A percentile compares a stretch with the other conserved stretches of the same genome.
These are phyloP conservation scores for Conistra vaccinii DNA, from an alignment of 2,888 invertebrate genomes.

Conservation along the genomic window DNA sequence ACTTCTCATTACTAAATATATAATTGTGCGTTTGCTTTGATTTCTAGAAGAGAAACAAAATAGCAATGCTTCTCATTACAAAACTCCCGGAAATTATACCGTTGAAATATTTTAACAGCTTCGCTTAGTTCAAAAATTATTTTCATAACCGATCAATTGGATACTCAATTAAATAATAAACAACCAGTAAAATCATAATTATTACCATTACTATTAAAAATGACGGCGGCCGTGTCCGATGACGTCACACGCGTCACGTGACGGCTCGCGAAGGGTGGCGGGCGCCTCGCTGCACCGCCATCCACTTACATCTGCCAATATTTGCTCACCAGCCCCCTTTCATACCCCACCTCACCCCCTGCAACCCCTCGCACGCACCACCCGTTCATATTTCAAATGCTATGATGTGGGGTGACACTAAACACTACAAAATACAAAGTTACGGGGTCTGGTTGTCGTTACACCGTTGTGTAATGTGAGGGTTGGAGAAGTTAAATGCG, in stretches of 20 bases:
- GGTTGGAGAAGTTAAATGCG: not conserved
- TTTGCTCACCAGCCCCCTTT: slow-evolving; percentile 85
- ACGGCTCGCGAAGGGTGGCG: slow-evolving; percentile 67
- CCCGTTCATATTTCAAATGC: slow-evolving; percentile 89
- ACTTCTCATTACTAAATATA: not conserved
- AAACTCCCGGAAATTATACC: not conserved
- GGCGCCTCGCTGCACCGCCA: slow-evolving; percentile 83
- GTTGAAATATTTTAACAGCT: not conserved
- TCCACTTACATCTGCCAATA: slow-evolving; percentile 93
- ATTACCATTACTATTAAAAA: slow-evolving; percentile 63
- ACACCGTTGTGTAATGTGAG: slow-evolving; percentile 67
- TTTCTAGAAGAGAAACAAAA: not conserved
- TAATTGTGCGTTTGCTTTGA: not conserved
- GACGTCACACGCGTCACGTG: slow-evolving; percentile 81
- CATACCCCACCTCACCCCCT: slow-evolving; percentile 77
- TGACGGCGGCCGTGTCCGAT: slow-evolving; percentile 64
- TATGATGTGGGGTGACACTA: slow-evolving; percentile 84
- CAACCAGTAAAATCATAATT: slow-evolving; percentile 25
- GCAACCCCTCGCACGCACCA: slow-evolving; percentile 78
- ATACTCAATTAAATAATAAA: slow-evolving; percentile 14
- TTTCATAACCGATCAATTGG: not conserved
- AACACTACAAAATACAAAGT: slow-evolving; percentile 87
- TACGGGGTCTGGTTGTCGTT: slow-evolving; percentile 59
- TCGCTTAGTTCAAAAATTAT: not conserved
- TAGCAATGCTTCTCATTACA: not conserved